Conservation (phyloP, 2,113 vertebrate genomes). For the Dunckerocampus dactyliophorus region DNA sequence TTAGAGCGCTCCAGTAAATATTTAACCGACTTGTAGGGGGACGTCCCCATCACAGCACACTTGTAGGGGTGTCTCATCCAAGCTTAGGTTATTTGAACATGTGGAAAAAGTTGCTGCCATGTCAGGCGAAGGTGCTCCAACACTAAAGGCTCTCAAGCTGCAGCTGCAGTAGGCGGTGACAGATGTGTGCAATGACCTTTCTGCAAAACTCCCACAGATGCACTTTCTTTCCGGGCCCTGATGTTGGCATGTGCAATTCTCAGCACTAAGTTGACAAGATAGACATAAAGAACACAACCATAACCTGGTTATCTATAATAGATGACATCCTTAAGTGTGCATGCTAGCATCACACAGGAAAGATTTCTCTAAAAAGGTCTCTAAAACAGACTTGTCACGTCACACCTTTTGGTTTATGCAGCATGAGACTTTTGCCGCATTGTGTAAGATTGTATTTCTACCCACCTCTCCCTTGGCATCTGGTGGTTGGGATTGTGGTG, state of each 20-base stretch:
- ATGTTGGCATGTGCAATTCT: slow-evolving; percentile 60
- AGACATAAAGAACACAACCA: slow-evolving; percentile 54
- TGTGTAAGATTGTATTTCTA: slow-evolving; percentile 29
- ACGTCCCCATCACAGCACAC: slow-evolving; percentile 18
- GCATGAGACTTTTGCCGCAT: neutral
- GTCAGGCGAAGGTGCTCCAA: slow-evolving; percentile 30
- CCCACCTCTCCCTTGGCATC: slow-evolving; percentile 96
- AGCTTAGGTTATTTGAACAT: slow-evolving; percentile 25
- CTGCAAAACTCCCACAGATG: slow-evolving; percentile 57
- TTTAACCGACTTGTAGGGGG: slow-evolving; percentile 44
- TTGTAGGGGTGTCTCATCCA: slow-evolving; percentile 35
- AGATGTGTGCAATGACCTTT: slow-evolving; percentile 70
- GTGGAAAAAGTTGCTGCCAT: slow-evolving; percentile 27
- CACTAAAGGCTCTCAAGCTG: slow-evolving; percentile 56
- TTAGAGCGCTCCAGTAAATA: slow-evolving; percentile 54
- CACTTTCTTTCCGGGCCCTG: slow-evolving; percentile 47
- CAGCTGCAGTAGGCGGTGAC: slow-evolving; percentile 52
- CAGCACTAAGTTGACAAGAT: slow-evolving; percentile 60
- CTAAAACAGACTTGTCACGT: neutral
- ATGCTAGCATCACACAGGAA: slow-evolving; percentile 18
- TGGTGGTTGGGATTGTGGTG: slow-evolving; percentile 98
- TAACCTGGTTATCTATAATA: slow-evolving; percentile 48
- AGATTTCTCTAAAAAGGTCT: neutral
- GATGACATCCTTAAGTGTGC: slow-evolving; percentile 33
- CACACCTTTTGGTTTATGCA: slow-evolving; percentile 3